Conservation (phyloP, 92 coral and sea anemone genomes). For the Diadumene lineata region DNA sequence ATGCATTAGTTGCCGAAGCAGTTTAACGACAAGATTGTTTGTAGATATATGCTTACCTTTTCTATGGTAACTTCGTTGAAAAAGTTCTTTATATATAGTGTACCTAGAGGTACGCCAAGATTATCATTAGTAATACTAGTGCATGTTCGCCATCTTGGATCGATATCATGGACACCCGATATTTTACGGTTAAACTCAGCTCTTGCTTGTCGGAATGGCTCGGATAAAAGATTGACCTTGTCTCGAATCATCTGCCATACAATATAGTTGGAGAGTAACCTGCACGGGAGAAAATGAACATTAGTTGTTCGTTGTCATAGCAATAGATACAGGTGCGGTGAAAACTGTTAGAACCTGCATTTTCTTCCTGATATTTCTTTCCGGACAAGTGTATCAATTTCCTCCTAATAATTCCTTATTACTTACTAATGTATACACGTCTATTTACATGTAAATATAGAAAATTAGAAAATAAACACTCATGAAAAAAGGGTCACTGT, state of each 20-base stretch:
- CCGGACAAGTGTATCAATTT: too few species aligned
- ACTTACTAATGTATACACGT: too few species aligned
- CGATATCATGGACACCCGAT: constrained; percentile 89
- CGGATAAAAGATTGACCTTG: constrained; percentile 81
- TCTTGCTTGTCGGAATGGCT: constrained; percentile 89
- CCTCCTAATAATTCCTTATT: too few species aligned
- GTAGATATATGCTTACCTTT: constrained; percentile 47
- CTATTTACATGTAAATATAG: too few species aligned
- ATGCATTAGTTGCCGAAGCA: too few species aligned
- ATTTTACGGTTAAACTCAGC: constrained; percentile 87
- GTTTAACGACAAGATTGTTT: too few species aligned
- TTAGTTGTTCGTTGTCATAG: too few species aligned
- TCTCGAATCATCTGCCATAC: constrained; percentile 99
- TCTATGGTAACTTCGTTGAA: constrained; percentile 71
- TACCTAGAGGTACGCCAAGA: constrained; percentile 97
- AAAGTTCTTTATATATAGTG: constrained; percentile 73
- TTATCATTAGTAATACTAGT: constrained; percentile 95
- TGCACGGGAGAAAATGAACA: constrained; percentile 12
- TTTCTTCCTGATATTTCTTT: too few species aligned
- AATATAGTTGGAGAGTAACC: constrained; percentile 94
- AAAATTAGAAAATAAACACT: too few species aligned
- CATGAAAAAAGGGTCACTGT: too few species aligned
- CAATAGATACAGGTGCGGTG: too few species aligned
- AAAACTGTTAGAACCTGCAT: too few species aligned
- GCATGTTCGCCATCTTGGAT: constrained; percentile 96